Evolutionary conservation across 2,797 vertebrate genomes (phyloP).

Genomic region (Silurus lanzhouensis): DNA sequence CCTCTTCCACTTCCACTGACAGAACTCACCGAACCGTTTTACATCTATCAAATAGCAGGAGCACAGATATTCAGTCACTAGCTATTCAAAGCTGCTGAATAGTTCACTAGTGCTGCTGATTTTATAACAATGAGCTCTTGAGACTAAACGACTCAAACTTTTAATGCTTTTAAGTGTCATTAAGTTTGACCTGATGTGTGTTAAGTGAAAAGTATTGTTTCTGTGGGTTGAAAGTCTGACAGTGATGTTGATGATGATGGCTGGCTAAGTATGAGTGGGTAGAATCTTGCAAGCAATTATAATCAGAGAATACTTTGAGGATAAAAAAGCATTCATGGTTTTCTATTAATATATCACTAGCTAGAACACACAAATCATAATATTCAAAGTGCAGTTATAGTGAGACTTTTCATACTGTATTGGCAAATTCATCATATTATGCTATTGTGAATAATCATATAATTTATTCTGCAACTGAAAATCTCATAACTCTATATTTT

Average conservation of each 20-base stretch:
- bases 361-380: neutral
- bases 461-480: too few relatives aligned
- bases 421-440: neutral
- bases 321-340: neutral
- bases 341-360: neutral
- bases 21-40: conserved; percentile 17
- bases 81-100: conserved; percentile 11
- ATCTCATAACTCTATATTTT: too few relatives aligned
- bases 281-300: conserved; percentile 37
- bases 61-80: neutral
- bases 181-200: conserved; percentile 13
- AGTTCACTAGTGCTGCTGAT: conserved; percentile 12
- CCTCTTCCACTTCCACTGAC: conserved; percentile 9
- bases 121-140: conserved; percentile 22
- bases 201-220: conserved; percentile 16
- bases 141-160: conserved; percentile 28
- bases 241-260: conserved; percentile 9
- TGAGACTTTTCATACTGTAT: neutral
- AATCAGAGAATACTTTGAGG: conserved; percentile 13
- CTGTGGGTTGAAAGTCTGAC: conserved; percentile 26
- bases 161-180: conserved; percentile 36
- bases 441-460: neutral
- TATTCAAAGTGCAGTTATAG: neutral
- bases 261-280: conserved; percentile 19
- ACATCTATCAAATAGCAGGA: conserved; percentile 32